phyloP scores from a whole-genome alignment of 2,113 vertebrate species.

The Montifringilla adamsi region DNA sequence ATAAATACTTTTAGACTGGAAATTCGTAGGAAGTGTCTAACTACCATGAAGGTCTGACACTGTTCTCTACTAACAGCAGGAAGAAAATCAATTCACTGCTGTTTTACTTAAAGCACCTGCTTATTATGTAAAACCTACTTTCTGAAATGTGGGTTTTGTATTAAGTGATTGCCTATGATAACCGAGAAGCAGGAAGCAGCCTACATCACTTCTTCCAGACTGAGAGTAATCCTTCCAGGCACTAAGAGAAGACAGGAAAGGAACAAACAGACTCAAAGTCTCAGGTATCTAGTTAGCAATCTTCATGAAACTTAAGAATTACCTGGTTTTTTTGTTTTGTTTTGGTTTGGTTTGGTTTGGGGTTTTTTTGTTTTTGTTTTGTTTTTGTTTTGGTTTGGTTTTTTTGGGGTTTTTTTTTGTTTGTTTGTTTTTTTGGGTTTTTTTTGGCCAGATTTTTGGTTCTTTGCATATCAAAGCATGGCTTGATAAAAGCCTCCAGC shows the following conservation, averaged over 20 bases:
- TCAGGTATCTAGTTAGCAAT: not conserved
- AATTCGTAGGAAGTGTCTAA: not conserved
- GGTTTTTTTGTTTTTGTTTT: too few species aligned
- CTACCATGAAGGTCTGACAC: not conserved
- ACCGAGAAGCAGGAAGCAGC: not conserved
- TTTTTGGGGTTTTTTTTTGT: too few species aligned
- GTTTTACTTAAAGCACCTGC: not conserved
- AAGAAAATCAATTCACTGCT: not conserved
- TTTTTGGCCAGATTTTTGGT: not conserved
- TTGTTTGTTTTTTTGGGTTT: not conserved
- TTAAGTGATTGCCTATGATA: not conserved
- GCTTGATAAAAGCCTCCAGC: not conserved
- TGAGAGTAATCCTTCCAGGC: not conserved
- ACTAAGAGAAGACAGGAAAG: not conserved
- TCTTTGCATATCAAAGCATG: not conserved
- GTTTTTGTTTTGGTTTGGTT: too few species aligned
- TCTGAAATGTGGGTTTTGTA: not conserved
- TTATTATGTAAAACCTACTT: not conserved
- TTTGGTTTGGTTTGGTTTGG: too few species aligned
- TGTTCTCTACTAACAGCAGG: not conserved
- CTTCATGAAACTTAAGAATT: not conserved
- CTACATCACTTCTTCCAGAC: not conserved
- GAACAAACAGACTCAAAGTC: not conserved
- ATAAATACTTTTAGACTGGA: not conserved
- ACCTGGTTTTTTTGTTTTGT: not conserved